Evolutionary conservation across 2,888 invertebrate genomes (phyloP).

Genomic region (Eupithecia exiguata): DNA sequence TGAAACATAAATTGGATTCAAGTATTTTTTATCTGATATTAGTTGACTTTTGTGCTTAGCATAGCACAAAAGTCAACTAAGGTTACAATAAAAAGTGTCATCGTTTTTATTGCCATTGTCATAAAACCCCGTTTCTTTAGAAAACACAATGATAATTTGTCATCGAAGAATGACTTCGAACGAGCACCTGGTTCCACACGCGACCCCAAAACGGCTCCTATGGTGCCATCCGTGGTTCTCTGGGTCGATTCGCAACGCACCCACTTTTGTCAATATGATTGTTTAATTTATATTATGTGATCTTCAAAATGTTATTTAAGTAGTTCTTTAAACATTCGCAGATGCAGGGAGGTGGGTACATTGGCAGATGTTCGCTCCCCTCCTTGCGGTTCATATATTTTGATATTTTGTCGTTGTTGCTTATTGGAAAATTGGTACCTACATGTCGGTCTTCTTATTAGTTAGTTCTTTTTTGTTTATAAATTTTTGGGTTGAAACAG

Average conservation of each 20-base stretch:
- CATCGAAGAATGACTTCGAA: slow-evolving; percentile 66
- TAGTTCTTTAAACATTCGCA: slow-evolving; percentile 80
- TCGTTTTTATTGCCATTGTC: slow-evolving; percentile 67
- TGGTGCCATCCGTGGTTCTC: slow-evolving; percentile 44
- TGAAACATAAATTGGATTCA: slow-evolving; percentile 15
- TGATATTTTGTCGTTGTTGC: slow-evolving; percentile 39
- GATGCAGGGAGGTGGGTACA: slow-evolving; percentile 69
- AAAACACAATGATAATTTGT: slow-evolving; percentile 81
- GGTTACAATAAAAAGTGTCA: slow-evolving; percentile 61
- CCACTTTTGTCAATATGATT: slow-evolving; percentile 76
- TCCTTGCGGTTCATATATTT: slow-evolving; percentile 62
- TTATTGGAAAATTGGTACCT: not conserved
- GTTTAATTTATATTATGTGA: slow-evolving; percentile 83
- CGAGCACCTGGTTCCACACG: slow-evolving; percentile 74
- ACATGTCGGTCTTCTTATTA: not conserved
- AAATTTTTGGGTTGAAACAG: not conserved
- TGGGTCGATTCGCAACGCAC: slow-evolving; percentile 73
- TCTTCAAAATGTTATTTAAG: slow-evolving; percentile 79
- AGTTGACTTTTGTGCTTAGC: too few relatives aligned
- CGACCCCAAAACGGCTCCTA: slow-evolving; percentile 63
- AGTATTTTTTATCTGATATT: slow-evolving; percentile 47
- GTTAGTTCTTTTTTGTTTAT: not conserved
- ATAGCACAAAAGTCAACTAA: slow-evolving; percentile 59
- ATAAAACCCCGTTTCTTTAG: slow-evolving; percentile 61
- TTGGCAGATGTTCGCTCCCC: slow-evolving; percentile 67